A percentile compares a stretch with the other conserved stretches of the same genome.
These are phyloP conservation scores for Zoanthus solanderi DNA, from an alignment of 92 coral and sea anemone genomes.

Conservation along the genomic window DNA sequence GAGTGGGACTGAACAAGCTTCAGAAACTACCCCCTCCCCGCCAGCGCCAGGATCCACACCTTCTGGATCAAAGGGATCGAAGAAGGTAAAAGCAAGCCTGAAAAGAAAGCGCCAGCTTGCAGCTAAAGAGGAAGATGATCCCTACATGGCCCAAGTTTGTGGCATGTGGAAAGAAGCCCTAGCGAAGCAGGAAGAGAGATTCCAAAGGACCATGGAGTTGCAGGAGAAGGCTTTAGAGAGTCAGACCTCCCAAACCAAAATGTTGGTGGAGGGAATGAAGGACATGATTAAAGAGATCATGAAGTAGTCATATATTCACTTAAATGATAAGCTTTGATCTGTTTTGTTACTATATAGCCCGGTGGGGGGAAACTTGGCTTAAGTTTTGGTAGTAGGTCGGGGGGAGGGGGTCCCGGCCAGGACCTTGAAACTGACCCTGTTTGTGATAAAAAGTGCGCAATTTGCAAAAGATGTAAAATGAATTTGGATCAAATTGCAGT, in stretches of 20 bases:
- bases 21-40: conserved; percentile 43
- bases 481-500: conserved; percentile 20
- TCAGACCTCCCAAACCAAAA: conserved; percentile 42
- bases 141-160: conserved; percentile 45
- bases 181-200: conserved; percentile 52
- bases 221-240: conserved; percentile 51
- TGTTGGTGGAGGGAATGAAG: conserved; percentile 51
- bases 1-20: conserved; percentile 38
- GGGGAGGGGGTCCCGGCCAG: conserved; percentile 1
- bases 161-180: conserved; percentile 43
- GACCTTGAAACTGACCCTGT: conserved; percentile 27
- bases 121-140: conserved; percentile 35
- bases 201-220: conserved; percentile 44
- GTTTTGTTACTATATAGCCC: conserved; percentile 36
- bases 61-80: conserved; percentile 44
- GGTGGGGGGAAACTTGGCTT: conserved; percentile 27
- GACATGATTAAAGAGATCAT: conserved; percentile 44
- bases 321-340: conserved; percentile 30
- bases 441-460: conserved; percentile 29
- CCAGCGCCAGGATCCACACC: conserved; percentile 41
- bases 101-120: conserved; percentile 41
- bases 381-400: conserved; percentile 25
- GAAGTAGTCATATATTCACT: conserved; percentile 37
- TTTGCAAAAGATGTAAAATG: conserved; percentile 19
- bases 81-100: conserved; percentile 34